Evolutionary conservation across 2,113 vertebrate species (phyloP).

Genomic region (Tonatia bakeri): DNA sequence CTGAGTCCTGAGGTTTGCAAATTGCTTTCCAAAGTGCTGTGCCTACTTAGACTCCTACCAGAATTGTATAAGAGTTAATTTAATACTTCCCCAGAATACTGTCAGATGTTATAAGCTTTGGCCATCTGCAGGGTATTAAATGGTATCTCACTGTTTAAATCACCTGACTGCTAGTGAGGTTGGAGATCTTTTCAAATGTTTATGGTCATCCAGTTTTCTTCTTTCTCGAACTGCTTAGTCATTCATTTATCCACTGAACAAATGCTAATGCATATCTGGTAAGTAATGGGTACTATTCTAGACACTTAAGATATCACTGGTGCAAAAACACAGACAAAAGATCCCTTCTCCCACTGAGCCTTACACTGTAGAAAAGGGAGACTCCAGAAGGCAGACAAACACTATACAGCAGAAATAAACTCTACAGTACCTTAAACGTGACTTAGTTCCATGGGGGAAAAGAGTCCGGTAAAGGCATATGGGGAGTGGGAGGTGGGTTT

Average conservation of each 20-base stretch:
- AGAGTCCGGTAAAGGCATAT: not conserved
- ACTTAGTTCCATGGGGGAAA: not conserved
- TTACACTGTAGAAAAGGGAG: not conserved
- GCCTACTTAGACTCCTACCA: not conserved
- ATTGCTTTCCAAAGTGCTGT: not conserved
- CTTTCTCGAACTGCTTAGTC: not conserved
- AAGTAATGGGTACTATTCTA: not conserved
- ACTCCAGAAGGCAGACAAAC: not conserved
- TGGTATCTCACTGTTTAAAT: not conserved
- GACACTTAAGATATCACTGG: not conserved
- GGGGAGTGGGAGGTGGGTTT: not conserved
- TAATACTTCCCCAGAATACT: not conserved
- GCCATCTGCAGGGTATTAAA: not conserved
- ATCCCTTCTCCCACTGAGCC: not conserved
- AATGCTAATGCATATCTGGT: not conserved
- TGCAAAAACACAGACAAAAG: not conserved
- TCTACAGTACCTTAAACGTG: not conserved
- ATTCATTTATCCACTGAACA: not conserved
- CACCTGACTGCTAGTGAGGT: not conserved
- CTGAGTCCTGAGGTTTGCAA: not conserved
- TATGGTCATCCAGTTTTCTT: not conserved
- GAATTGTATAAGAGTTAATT: not conserved
- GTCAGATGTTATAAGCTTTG: not conserved
- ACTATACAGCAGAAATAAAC: not conserved
- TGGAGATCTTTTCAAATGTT: slow-evolving; percentile 5